Conservation (phyloP, 2,888 invertebrate genomes). For the Notodonta dromedarius region DNA sequence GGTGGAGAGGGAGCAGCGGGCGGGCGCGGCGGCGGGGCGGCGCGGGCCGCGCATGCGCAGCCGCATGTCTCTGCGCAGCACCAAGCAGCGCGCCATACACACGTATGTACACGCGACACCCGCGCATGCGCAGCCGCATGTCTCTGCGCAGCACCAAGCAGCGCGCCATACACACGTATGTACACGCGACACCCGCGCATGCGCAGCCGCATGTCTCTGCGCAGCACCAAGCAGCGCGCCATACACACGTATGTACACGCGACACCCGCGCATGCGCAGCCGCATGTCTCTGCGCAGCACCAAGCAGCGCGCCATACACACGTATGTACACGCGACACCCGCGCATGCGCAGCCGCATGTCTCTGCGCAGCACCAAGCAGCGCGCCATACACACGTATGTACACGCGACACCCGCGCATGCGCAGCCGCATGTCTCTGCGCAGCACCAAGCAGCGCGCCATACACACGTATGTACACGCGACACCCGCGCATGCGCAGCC, state of each 20-base stretch:
- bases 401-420: not conserved
- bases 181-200: not conserved
- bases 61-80: conserved; percentile 69
- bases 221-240: not conserved
- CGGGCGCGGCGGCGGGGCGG: not conserved
- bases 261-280: not conserved
- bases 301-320: not conserved
- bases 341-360: not conserved
- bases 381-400: not conserved
- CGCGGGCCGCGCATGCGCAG: conserved; percentile 63
- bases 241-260: not conserved
- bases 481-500: not conserved
- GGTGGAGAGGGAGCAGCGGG: conserved; percentile 34
- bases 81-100: conserved; percentile 40
- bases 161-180: not conserved
- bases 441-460: not conserved
- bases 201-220: not conserved
- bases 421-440: not conserved
- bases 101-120: conserved; percentile 8
- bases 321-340: not conserved
- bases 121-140: not conserved
- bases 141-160: not conserved
- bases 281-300: not conserved
- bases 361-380: not conserved
- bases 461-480: not conserved